phyloP scores from a whole-genome alignment of 2,888 invertebrate genomes.

The Stictocephala bisonia region DNA sequence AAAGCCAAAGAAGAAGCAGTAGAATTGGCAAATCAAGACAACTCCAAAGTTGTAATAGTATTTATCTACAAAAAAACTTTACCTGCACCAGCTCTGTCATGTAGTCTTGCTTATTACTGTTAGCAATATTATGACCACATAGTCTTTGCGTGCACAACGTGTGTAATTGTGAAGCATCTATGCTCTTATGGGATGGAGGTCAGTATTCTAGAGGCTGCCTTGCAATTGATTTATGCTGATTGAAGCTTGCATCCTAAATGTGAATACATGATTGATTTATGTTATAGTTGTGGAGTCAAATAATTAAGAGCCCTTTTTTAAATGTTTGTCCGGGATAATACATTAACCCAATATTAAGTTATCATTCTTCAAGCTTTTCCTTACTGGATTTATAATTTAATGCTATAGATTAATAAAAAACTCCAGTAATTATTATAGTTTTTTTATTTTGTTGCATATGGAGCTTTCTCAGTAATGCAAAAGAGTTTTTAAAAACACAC shows the following conservation, averaged over 20 bases:
- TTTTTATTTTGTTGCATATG: too few species aligned
- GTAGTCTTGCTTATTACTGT: slow-evolving; percentile 20
- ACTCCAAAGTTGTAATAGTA: slow-evolving; percentile 6
- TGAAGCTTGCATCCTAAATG: background rate
- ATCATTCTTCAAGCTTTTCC: too few species aligned
- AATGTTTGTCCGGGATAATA: background rate
- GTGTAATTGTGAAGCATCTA: background rate
- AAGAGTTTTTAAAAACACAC: too few species aligned
- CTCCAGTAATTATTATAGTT: too few species aligned
- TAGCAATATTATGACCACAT: background rate
- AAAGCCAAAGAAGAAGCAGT: slow-evolving; percentile 10
- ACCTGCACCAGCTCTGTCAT: slow-evolving; percentile 11
- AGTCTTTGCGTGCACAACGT: slow-evolving; percentile 17
- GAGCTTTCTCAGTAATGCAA: too few species aligned
- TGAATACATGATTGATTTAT: background rate
- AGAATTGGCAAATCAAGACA: background rate
- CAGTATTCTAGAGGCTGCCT: slow-evolving; percentile 9
- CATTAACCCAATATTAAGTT: background rate
- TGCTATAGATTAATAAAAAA: too few species aligned
- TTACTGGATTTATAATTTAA: too few species aligned
- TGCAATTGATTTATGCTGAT: background rate
- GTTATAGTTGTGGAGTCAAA: background rate
- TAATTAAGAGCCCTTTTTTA: background rate
- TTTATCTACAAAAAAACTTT: slow-evolving; percentile 17
- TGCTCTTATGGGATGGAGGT: background rate